These are phyloP conservation scores for Metopia argyrocephala DNA, from an alignment of 2,888 invertebrate species.

Conservation along the genomic window DNA sequence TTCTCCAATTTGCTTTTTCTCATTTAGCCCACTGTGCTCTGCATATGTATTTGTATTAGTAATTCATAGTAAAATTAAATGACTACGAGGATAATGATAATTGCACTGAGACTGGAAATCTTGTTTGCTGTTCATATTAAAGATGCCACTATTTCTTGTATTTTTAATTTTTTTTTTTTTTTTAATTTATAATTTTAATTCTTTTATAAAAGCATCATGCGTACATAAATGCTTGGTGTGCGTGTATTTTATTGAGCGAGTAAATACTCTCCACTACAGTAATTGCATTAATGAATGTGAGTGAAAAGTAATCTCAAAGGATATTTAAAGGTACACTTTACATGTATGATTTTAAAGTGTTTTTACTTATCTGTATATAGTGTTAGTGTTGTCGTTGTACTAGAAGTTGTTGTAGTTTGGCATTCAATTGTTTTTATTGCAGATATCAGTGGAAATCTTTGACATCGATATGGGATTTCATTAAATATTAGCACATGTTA, in stretches of 20 bases:
- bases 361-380: background rate
- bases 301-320: conserved; percentile 51
- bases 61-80: conserved; percentile 41
- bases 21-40: too few relatives aligned
- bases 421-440: conserved; percentile 31
- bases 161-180: background rate
- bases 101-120: background rate
- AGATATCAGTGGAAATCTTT: conserved; percentile 49
- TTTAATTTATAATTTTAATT: conserved; percentile 19
- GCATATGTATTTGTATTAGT: conserved; percentile 61
- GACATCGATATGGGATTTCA: conserved; percentile 63
- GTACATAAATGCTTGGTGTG: background rate
- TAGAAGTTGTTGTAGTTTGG: conserved; percentile 13
- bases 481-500: conserved; percentile 58
- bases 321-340: conserved; percentile 54
- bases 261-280: too few relatives aligned
- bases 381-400: conserved; percentile 7
- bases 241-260: background rate
- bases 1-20: too few relatives aligned
- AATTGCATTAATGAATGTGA: background rate
- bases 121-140: conserved; percentile 22
- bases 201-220: conserved; percentile 6
- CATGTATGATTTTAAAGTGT: conserved; percentile 3
- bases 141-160: conserved; percentile 25
- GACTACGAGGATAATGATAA: conserved; percentile 35